These are phyloP conservation scores for Aphidoletes aphidimyza DNA, from an alignment of 2,888 invertebrate species.

Conservation along the genomic window DNA sequence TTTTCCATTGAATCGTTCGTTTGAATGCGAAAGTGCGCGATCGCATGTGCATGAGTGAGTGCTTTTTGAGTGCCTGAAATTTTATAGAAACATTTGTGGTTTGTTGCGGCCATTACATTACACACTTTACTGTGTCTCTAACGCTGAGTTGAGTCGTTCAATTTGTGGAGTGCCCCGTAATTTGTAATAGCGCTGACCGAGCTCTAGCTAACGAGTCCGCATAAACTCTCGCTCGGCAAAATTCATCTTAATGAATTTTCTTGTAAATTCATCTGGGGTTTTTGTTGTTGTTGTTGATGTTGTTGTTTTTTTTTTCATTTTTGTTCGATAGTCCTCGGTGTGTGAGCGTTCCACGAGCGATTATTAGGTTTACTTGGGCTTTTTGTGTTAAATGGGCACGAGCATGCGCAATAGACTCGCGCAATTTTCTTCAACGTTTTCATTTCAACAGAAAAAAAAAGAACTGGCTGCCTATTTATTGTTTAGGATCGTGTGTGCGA, in stretches of 20 bases:
- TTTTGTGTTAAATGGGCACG: slow-evolving; percentile 25
- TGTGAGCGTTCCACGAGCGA: too few species aligned
- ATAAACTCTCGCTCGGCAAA: too few species aligned
- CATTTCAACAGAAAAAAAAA: too few species aligned
- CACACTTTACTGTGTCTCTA: neutral
- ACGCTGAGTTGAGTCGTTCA: too few species aligned
- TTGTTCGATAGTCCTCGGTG: slow-evolving; percentile 40
- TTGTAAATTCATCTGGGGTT: too few species aligned
- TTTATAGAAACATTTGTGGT: slow-evolving; percentile 33
- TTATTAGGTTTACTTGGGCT: neutral
- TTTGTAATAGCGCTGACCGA: too few species aligned
- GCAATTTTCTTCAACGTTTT: neutral
- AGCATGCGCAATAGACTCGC: slow-evolving; percentile 40
- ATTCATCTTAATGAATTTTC: slow-evolving; percentile 31
- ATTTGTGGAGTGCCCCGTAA: too few species aligned
- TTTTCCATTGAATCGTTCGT: neutral
- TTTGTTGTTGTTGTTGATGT: too few species aligned
- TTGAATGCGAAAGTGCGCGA: slow-evolving; percentile 9
- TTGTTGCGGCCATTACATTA: neutral
- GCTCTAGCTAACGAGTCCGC: too few species aligned
- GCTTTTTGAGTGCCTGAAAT: neutral
- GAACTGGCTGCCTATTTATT: slow-evolving; percentile 6
- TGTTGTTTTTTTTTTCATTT: slow-evolving; percentile 4
- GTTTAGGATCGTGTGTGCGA: slow-evolving; percentile 35
- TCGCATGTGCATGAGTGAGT: slow-evolving; percentile 33